phyloP scores from a whole-genome alignment of 1,140 invertebrate genomes.

The Sitophilus oryzae region DNA sequence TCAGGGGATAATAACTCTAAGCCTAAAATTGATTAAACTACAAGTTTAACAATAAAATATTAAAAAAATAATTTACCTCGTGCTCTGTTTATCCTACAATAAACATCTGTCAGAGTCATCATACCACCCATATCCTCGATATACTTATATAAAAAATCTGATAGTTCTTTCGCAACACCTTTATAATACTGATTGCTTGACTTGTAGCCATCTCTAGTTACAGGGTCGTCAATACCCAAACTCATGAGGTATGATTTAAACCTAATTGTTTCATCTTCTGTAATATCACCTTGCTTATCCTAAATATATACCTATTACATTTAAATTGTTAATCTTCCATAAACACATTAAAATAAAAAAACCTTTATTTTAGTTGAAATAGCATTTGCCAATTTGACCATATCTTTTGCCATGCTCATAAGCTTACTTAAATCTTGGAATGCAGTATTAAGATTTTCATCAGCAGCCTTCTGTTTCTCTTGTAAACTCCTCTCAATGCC shows the following conservation, averaged over 20 bases:
- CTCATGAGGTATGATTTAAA: constrained; percentile 96
- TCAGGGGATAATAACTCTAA: constrained; percentile 88
- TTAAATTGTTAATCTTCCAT: no score
- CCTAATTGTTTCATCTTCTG: constrained; percentile 93
- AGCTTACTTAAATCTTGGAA: constrained; percentile 94
- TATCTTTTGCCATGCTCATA: constrained; percentile 95
- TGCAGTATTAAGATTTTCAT: constrained; percentile 84
- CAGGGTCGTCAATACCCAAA: constrained; percentile 95
- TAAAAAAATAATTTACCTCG: no score
- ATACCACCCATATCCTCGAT: constrained; percentile 90
- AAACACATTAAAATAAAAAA: constrained; percentile 10
- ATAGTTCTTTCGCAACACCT: constrained; percentile 82
- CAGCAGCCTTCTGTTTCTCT: constrained; percentile 82
- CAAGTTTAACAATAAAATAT: no score
- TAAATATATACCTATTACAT: constrained; percentile 45
- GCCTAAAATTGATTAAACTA: no score
- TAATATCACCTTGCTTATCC: constrained; percentile 92
- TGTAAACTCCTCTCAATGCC: constrained; percentile 92
- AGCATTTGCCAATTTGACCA: constrained; percentile 87
- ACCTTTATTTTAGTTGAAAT: constrained; percentile 91
- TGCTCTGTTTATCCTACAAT: constrained; percentile 90
- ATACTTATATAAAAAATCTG: constrained; percentile 72
- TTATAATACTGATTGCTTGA: constrained; percentile 82
- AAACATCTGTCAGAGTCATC: constrained; percentile 94
- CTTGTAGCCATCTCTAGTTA: constrained; percentile 84